These are phyloP conservation scores for Podarcis muralis DNA, from an alignment of 2,113 vertebrate genomes.

Conservation along the genomic window DNA sequence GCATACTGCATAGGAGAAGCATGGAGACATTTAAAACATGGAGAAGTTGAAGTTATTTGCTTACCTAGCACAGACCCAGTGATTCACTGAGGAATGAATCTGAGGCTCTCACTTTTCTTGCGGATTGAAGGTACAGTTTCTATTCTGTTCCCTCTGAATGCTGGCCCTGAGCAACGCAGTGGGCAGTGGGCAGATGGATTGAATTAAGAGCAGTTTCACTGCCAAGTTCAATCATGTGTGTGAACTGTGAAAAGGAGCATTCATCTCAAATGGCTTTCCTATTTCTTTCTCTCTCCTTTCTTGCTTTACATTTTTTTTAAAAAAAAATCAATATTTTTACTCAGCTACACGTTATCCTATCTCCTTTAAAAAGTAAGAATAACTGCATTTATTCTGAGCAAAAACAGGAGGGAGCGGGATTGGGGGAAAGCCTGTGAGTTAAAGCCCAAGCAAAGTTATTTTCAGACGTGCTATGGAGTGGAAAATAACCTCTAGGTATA, in stretches of 20 bases:
- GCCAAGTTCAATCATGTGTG: constrained; percentile 58
- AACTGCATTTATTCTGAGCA: neutral
- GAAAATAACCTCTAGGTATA: neutral
- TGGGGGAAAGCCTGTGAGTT: neutral
- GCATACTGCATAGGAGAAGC: neutral
- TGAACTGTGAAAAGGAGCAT: constrained; percentile 66
- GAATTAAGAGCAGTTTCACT: constrained; percentile 60
- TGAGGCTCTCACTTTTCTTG: constrained; percentile 49
- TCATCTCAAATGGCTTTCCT: constrained; percentile 45
- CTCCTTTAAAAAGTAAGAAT: constrained; percentile 38
- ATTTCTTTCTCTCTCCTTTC: constrained; percentile 21
- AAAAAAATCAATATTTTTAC: constrained; percentile 45
- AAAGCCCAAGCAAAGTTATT: constrained; percentile 1
- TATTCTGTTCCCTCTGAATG: constrained; percentile 54
- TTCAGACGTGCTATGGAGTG: neutral
- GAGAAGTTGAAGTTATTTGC: neutral
- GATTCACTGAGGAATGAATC: constrained; percentile 25
- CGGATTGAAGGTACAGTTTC: constrained; percentile 53
- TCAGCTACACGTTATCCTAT: constrained; percentile 35
- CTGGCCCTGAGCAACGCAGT: constrained; percentile 32
- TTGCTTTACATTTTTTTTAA: constrained; percentile 35
- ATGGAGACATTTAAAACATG: neutral
- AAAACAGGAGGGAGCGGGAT: neutral
- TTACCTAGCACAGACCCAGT: neutral
- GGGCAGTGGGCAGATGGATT: constrained; percentile 54